Conservation (phyloP, 2,888 invertebrate species). For the Lithodes maja region DNA sequence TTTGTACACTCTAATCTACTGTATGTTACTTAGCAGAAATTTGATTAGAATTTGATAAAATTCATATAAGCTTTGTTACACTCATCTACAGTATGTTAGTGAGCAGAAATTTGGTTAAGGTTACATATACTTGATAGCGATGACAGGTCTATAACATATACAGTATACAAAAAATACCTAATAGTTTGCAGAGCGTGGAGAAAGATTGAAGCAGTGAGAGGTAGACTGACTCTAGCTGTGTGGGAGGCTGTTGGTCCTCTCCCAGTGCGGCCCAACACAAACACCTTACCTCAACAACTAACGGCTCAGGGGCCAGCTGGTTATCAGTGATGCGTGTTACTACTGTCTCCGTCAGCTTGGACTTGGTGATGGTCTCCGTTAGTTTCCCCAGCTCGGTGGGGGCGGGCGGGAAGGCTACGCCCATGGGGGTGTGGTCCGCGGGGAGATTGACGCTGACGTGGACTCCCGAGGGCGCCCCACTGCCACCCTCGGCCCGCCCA, state of each 20-base stretch:
- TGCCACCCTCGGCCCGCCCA: conserved; percentile 46
- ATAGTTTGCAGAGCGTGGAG: background rate
- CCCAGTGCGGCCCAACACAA: conserved; percentile 44
- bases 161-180: background rate
- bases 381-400: conserved; percentile 89
- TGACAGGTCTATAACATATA: background rate
- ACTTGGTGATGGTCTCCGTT: conserved; percentile 96
- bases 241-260: conserved; percentile 43
- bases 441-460: conserved; percentile 87
- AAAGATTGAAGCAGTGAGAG: conserved; percentile 13
- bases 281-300: conserved; percentile 89
- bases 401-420: conserved; percentile 78
- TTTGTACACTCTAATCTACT: too few relatives aligned
- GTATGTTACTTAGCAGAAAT: too few relatives aligned
- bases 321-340: conserved; percentile 96
- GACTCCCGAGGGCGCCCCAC: conserved; percentile 76
- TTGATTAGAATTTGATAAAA: too few relatives aligned
- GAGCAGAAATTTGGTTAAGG: too few relatives aligned
- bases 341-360: conserved; percentile 95
- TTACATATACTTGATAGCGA: background rate
- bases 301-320: conserved; percentile 84
- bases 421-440: conserved; percentile 60
- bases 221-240: background rate
- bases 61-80: too few relatives aligned
- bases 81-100: too few relatives aligned